Evolutionary conservation across 2,113 vertebrate species (phyloP).

Genomic region (Verasper variegatus): DNA sequence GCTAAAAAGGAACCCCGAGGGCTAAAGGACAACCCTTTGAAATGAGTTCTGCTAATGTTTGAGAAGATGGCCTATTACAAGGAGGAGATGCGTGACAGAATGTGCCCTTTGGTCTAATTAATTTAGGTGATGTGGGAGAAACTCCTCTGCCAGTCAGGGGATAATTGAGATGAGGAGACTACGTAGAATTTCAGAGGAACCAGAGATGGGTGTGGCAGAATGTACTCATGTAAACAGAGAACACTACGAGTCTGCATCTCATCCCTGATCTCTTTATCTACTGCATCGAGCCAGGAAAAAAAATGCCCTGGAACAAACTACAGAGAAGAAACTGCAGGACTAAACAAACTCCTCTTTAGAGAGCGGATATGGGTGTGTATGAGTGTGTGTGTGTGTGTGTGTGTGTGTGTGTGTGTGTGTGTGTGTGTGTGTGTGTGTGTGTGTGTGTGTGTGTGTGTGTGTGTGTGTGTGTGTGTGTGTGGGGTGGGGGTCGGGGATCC

Average conservation of each 20-base stretch:
- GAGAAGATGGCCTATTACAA: slow-evolving; percentile 52
- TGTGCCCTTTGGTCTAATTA: slow-evolving; percentile 45
- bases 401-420: too few relatives aligned
- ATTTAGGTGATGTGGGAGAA: slow-evolving; percentile 25
- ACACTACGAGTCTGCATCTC: slow-evolving; percentile 20
- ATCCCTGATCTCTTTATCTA: slow-evolving; percentile 18
- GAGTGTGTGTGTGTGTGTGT: neutral
- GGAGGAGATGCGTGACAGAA: slow-evolving; percentile 8
- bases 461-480: slow-evolving; percentile 3
- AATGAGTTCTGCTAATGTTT: slow-evolving; percentile 53
- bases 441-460: too few relatives aligned
- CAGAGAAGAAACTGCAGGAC: slow-evolving; percentile 3
- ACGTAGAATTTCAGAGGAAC: slow-evolving; percentile 40
- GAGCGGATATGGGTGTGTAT: slow-evolving; percentile 1
- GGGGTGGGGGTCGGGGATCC: slow-evolving; percentile 5
- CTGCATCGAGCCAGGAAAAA: slow-evolving; percentile 11
- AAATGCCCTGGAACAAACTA: neutral
- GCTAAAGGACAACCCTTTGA: slow-evolving; percentile 43
- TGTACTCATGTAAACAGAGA: slow-evolving; percentile 32
- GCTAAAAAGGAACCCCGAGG: slow-evolving; percentile 36
- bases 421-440: slow-evolving; percentile 7
- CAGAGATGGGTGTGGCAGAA: slow-evolving; percentile 9
- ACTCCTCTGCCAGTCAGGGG: slow-evolving; percentile 5
- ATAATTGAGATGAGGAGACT: slow-evolving; percentile 33
- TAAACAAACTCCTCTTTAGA: slow-evolving; percentile 15